A percentile compares a stretch with the other conserved stretches of the same genome.
These are phyloP conservation scores for Polydrusus pterygomalis DNA, from an alignment of 2,888 invertebrate species.

Conservation along the genomic window DNA sequence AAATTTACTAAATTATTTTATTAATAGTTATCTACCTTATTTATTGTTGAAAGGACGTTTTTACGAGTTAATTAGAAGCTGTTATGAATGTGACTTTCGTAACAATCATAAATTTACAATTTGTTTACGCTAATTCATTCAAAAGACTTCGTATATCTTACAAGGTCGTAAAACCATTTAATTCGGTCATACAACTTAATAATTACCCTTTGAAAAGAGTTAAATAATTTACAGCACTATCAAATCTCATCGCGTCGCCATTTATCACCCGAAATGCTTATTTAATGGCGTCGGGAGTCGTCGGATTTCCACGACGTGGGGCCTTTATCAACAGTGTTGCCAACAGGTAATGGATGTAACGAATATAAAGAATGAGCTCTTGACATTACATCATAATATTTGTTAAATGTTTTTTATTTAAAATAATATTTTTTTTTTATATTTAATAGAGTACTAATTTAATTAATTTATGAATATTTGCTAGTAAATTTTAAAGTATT, in stretches of 20 bases:
- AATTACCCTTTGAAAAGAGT: conserved; percentile 72
- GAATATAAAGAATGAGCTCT: neutral
- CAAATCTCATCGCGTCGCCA: conserved; percentile 73
- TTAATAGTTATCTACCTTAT: too few species aligned
- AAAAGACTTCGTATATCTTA: conserved; percentile 33
- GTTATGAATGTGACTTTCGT: neutral
- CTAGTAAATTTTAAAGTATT: too few species aligned
- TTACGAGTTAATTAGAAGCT: neutral
- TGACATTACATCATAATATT: too few species aligned
- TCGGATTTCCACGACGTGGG: conserved; percentile 67
- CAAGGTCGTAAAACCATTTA: conserved; percentile 47
- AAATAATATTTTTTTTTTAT: too few species aligned
- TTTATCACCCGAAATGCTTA: conserved; percentile 73
- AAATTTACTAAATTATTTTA: too few species aligned
- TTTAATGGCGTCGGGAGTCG: conserved; percentile 71
- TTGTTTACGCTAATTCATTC: conserved; percentile 32
- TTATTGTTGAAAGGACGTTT: neutral
- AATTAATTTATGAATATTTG: too few species aligned
- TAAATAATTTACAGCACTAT: conserved; percentile 73
- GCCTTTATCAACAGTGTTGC: conserved; percentile 44
- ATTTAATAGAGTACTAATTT: too few species aligned
- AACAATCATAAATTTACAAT: conserved; percentile 27
- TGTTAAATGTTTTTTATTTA: too few species aligned
- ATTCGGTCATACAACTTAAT: conserved; percentile 62
- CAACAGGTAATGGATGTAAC: neutral